Evolutionary conservation across 2,113 vertebrate species (phyloP), one percentile per base, ranked within the genome.

Genomic region (Mustela nigripes): DNA sequence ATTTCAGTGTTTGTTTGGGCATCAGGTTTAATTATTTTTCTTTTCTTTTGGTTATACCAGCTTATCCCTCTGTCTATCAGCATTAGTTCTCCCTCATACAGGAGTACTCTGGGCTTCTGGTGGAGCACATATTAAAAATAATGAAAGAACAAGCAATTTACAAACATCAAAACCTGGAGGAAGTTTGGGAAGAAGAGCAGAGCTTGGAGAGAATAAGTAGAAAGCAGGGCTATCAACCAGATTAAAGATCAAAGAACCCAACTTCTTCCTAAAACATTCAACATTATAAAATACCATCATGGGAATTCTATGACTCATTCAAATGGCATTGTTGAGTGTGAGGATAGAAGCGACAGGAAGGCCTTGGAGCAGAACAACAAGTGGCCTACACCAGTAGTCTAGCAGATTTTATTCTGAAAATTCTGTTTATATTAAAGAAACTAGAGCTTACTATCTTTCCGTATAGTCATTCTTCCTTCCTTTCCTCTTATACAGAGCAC

Each of bases 141-240:
- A 98, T 97, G 81, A 97, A 96, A 95, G 78, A 53, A 89, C 22
- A 91, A 98, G 58, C 39, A 95, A 74, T 73, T 96, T 95, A 97
- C 31, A 97, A 96, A 97, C 96, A 63, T n/a, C 85, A 45, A 6
- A 87, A 86, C 67, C 56, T 39, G 58, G 53, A 74, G 58, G 63
- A 62, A 36, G 67, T 89, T 50, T 74, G 78, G 21, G 45, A 82
- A 97, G 56, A 79, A 87, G 42, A 95, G n/a, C 28, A 89, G 79
- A 93, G 16, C 33, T 14, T 83, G 19, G 24, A 81, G 74, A 98
- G 80, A 71, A 60, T 89, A 73, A 33, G 9, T 91, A 84, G 31
- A 48, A 95, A 85, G 53, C 4, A 83, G 11, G 74, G 81, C 42
- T 80, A 71, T 5, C 96, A 96, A 94, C 31, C 7, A 97, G 73